These are phyloP conservation scores for Hypomecis punctinalis DNA, from an alignment of 2,888 invertebrate species.

Conservation along the genomic window DNA sequence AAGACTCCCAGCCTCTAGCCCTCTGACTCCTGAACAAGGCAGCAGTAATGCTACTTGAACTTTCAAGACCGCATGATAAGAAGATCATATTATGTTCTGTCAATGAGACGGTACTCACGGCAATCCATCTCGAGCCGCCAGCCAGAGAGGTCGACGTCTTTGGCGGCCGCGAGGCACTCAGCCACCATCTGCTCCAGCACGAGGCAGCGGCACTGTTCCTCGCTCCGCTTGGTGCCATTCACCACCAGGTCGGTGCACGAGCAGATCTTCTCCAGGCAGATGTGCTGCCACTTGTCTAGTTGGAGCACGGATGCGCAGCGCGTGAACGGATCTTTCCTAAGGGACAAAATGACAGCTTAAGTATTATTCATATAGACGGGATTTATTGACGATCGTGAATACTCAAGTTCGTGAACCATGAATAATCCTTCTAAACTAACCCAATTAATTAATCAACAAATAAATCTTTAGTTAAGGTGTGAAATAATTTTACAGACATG, in stretches of 20 bases:
- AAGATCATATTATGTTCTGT: too few species aligned
- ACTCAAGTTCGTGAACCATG: too few species aligned
- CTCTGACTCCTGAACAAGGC: too few species aligned
- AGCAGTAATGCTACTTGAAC: too few species aligned
- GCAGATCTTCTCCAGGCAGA: constrained; percentile 91
- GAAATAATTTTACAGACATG: too few species aligned
- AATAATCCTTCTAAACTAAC: too few species aligned
- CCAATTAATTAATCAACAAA: too few species aligned
- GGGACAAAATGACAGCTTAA: background rate
- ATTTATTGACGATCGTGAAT: too few species aligned
- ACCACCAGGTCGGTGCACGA: constrained; percentile 87
- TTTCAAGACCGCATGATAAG: too few species aligned
- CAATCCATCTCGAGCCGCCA: constrained; percentile 91
- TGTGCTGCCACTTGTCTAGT: constrained; percentile 88
- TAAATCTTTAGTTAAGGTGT: too few species aligned
- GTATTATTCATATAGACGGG: too few species aligned
- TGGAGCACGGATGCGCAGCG: constrained; percentile 87
- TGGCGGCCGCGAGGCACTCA: constrained; percentile 88
- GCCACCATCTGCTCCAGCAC: constrained; percentile 89
- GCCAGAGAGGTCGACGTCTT: constrained; percentile 86
- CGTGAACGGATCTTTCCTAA: constrained; percentile 86
- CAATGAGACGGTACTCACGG: constrained; percentile 77
- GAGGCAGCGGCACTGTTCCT: constrained; percentile 87
- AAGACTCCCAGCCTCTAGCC: too few species aligned
- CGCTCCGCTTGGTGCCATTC: constrained; percentile 65